These are phyloP conservation scores for Lasioglossum calceatum DNA, from an alignment of 2,888 invertebrate species.

Conservation along the genomic window DNA sequence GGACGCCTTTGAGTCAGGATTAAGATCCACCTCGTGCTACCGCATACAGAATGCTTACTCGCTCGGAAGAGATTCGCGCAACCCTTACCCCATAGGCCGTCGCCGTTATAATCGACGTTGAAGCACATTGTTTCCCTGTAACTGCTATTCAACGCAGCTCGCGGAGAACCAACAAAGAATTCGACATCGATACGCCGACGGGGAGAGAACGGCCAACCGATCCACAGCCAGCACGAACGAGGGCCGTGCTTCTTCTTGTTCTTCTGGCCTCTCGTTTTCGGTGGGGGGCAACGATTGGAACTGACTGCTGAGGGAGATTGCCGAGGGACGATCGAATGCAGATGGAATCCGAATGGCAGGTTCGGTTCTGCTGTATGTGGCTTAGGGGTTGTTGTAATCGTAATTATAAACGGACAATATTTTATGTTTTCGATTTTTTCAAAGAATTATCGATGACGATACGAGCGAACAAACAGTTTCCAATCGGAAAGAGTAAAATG, in stretches of 20 bases:
- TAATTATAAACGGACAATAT: no score
- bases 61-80: slow-evolving; percentile 57
- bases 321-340: not conserved
- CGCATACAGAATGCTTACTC: slow-evolving; percentile 68
- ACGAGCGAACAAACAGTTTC: not conserved
- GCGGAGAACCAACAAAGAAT: slow-evolving; percentile 23
- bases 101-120: slow-evolving; percentile 33
- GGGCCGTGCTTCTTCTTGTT: not conserved
- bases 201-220: slow-evolving; percentile 17
- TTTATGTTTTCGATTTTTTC: not conserved
- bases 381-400: not conserved
- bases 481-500: not conserved
- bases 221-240: slow-evolving; percentile 14
- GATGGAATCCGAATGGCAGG: not conserved
- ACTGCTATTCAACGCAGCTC: slow-evolving; percentile 43
- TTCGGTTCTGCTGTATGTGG: not conserved
- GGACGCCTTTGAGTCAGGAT: slow-evolving; percentile 53
- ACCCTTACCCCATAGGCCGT: slow-evolving; percentile 24
- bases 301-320: not conserved
- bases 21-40: slow-evolving; percentile 67
- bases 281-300: not conserved
- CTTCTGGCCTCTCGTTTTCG: not conserved
- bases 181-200: slow-evolving; percentile 28
- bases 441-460: not conserved
- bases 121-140: slow-evolving; percentile 51